phyloP scores from a whole-genome alignment of 2,888 invertebrate genomes.

The Pediacus dermestoides region DNA sequence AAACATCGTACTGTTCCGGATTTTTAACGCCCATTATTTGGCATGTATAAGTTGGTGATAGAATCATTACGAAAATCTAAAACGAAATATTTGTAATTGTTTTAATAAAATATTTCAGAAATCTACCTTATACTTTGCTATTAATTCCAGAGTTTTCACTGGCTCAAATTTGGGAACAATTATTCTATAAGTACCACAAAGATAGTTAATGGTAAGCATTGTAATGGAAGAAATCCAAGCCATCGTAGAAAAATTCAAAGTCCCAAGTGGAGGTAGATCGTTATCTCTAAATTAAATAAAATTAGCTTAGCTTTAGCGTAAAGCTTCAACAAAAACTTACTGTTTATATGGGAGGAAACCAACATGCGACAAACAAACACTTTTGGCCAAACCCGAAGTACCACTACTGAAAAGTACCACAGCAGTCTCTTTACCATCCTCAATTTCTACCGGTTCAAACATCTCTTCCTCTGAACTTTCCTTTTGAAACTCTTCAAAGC shows the following conservation, averaged over 20 bases:
- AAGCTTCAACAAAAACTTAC: too few relatives aligned
- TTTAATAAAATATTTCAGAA: too few relatives aligned
- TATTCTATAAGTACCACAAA: slow-evolving; percentile 29
- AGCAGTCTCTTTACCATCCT: slow-evolving; percentile 29
- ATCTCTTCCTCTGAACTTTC: slow-evolving; percentile 17
- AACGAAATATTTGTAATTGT: too few relatives aligned
- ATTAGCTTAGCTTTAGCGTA: too few relatives aligned
- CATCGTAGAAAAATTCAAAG: slow-evolving; percentile 27
- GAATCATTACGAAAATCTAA: slow-evolving; percentile 12
- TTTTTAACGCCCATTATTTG: slow-evolving; percentile 22
- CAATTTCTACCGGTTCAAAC: slow-evolving; percentile 27
- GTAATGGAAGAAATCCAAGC: slow-evolving; percentile 39
- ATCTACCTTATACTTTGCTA: slow-evolving; percentile 35
- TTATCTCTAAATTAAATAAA: neutral
- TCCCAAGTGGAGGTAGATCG: slow-evolving; percentile 2
- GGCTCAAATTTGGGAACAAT: slow-evolving; percentile 25
- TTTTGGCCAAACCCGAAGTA: slow-evolving; percentile 40
- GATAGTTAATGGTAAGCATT: slow-evolving; percentile 20
- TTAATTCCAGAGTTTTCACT: slow-evolving; percentile 21
- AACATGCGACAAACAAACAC: slow-evolving; percentile 33
- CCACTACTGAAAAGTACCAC: slow-evolving; percentile 42
- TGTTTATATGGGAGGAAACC: slow-evolving; percentile 16
- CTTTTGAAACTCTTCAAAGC: slow-evolving; percentile 15
- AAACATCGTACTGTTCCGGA: slow-evolving; percentile 20
- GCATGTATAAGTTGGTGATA: slow-evolving; percentile 25